Conservation (phyloP, 2,113 vertebrate species). For the Grallaria varia region DNA sequence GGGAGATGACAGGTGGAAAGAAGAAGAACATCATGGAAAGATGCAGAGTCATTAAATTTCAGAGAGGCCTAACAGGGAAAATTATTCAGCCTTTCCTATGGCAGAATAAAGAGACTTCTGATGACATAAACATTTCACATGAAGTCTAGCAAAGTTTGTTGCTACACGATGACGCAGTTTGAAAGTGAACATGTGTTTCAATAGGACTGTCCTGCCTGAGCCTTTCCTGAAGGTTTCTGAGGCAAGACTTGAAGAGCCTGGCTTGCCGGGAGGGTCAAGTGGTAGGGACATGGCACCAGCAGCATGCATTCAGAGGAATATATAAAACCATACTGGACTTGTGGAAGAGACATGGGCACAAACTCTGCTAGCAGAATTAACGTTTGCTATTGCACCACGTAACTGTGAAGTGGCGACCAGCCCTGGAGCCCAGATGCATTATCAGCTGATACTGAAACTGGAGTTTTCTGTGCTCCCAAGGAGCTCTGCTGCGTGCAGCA, state of each 20-base stretch:
- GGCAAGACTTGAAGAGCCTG: not conserved
- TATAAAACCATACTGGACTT: not conserved
- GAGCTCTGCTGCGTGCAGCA: not conserved
- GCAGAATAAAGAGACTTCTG: not conserved
- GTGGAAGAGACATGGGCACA: not conserved
- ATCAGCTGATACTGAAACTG: not conserved
- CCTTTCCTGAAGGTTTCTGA: not conserved
- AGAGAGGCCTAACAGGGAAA: not conserved
- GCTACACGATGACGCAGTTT: not conserved
- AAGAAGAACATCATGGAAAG: not conserved
- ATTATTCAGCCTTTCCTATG: not conserved
- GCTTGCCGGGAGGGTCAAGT: not conserved
- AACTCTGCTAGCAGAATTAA: not conserved
- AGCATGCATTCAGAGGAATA: not conserved
- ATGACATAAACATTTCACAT: not conserved
- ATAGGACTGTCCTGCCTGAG: not conserved
- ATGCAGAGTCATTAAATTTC: not conserved
- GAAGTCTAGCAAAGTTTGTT: not conserved
- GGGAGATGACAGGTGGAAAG: not conserved
- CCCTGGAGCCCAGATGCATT: not conserved
- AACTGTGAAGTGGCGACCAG: not conserved
- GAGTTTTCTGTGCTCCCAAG: rapidly evolving
- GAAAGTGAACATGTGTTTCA: not conserved
- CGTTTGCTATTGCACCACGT: not conserved
- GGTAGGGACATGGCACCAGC: not conserved